Percentiles rank a stretch among this genome's conserved stretches.
Evolutionary conservation across 2,113 vertebrate genomes (phyloP).

Genomic region (Astur gentilis): DNA sequence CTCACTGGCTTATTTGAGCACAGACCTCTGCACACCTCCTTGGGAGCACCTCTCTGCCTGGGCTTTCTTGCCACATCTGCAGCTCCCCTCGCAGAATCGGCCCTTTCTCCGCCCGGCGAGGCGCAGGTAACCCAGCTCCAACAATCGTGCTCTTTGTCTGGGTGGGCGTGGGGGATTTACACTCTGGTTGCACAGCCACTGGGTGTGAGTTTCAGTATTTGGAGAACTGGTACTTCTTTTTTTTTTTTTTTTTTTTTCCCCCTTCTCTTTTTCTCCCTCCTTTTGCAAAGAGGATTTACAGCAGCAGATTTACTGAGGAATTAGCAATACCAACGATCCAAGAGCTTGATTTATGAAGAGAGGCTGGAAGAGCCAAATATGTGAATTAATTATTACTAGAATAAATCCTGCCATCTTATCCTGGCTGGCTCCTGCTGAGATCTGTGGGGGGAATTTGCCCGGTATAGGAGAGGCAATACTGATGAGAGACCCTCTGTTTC

Average conservation of each 20-base stretch:
- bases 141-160: constrained; percentile 67
- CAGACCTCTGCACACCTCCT: constrained; percentile 66
- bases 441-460: background rate
- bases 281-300: constrained; percentile 30
- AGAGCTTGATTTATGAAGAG: constrained; percentile 25
- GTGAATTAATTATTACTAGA: constrained; percentile 26
- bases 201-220: constrained; percentile 58
- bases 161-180: constrained; percentile 64
- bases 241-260: too few relatives aligned
- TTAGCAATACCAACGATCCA: background rate
- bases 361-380: constrained; percentile 31
- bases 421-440: background rate
- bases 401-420: constrained; percentile 28
- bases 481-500: background rate
- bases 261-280: background rate
- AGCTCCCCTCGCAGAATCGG: constrained; percentile 38
- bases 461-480: background rate
- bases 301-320: constrained; percentile 49
- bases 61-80: constrained; percentile 62
- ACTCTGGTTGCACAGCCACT: constrained; percentile 47
- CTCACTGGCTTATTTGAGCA: constrained; percentile 69
- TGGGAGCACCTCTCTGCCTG: constrained; percentile 60
- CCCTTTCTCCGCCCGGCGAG: constrained; percentile 33
- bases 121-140: constrained; percentile 61
- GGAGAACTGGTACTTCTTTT: constrained; percentile 22